These are phyloP conservation scores for Melanargia galathea DNA, from an alignment of 2,888 invertebrate genomes.

Conservation along the genomic window DNA sequence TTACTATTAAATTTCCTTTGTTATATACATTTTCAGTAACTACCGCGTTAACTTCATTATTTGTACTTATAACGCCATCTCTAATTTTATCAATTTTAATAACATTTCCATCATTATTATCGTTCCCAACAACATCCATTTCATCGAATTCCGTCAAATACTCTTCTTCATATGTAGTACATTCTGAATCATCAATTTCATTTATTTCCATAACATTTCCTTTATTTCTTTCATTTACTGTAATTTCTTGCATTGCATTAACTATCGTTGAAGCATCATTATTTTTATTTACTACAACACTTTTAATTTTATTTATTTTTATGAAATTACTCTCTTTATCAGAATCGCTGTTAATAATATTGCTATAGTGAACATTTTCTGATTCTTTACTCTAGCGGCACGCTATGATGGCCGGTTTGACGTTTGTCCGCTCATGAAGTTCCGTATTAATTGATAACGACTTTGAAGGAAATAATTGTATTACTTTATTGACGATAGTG, in stretches of 20 bases:
- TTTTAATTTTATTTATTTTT: conserved; percentile 34
- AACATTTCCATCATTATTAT: neutral
- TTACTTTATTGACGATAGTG: too few species aligned
- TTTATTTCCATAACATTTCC: conserved; percentile 24
- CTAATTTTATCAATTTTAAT: neutral
- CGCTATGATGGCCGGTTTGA: too few species aligned
- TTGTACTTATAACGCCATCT: neutral
- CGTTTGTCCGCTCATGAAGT: too few species aligned
- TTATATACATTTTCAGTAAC: neutral
- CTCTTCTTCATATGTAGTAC: neutral
- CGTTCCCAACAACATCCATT: neutral
- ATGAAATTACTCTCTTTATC: conserved; percentile 38
- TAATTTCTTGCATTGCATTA: conserved; percentile 35
- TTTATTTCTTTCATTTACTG: conserved; percentile 18
- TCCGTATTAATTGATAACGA: too few species aligned
- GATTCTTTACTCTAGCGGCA: too few species aligned
- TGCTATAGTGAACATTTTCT: conserved; percentile 33
- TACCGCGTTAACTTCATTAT: neutral
- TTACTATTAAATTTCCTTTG: neutral
- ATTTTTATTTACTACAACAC: conserved; percentile 13
- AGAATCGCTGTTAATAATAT: conserved; percentile 31
- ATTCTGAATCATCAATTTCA: neutral
- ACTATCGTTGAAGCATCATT: conserved; percentile 18
- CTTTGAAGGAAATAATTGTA: too few species aligned
- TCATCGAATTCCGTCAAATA: conserved; percentile 7